Evolutionary conservation across 1,140 invertebrate species (phyloP).

Genomic region (Sitobion miscanthi): DNA sequence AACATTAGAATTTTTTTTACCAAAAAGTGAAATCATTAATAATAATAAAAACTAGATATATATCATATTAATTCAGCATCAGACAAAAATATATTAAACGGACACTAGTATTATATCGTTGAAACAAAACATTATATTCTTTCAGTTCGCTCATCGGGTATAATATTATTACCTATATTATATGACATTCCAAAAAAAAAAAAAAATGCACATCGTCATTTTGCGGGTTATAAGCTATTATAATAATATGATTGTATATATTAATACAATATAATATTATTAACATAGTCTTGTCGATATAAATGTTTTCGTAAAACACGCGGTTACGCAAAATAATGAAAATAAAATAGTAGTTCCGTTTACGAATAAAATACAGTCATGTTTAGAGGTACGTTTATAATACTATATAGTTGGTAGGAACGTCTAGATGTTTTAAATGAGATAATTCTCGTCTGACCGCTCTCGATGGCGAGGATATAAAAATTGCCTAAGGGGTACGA

Average conservation of each 20-base stretch:
- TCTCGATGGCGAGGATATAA: neutral
- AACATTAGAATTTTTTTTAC: neutral
- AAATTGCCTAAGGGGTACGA: neutral
- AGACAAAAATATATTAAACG: no score
- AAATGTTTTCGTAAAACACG: neutral
- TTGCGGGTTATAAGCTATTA: neutral
- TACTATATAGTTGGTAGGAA: neutral
- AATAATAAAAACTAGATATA: no score
- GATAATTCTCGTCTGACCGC: neutral
- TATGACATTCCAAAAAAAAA: neutral
- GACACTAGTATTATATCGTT: neutral
- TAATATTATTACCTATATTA: neutral
- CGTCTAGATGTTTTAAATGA: neutral
- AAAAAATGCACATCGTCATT: neutral
- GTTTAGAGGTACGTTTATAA: neutral
- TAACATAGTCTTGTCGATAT: neutral
- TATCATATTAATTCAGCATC: no score
- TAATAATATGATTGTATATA: no score
- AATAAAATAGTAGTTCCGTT: conserved; percentile 3
- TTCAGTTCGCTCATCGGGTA: neutral
- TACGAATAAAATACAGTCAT: neutral
- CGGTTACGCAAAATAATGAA: neutral
- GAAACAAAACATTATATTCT: neutral
- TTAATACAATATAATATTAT: neutral
- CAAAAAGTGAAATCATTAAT: neutral